Evolutionary conservation across 2,797 vertebrate species (phyloP), one percentile per base, ranked within the genome.

Genomic region (Melanotaenia parkinsoni): DNA sequence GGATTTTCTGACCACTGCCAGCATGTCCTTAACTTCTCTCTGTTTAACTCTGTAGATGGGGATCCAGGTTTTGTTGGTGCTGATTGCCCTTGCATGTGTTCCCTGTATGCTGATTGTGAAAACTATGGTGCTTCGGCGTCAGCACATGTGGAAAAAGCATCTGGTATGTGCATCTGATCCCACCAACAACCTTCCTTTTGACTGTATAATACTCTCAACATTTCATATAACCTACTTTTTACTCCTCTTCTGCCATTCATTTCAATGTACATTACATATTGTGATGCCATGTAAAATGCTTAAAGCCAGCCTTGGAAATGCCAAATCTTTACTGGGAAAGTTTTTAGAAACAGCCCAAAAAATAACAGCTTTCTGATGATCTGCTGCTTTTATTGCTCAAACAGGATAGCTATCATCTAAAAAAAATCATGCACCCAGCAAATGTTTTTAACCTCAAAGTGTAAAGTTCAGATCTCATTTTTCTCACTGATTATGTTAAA

Each of bases 81-180:
- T 99, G 77, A 95, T 98, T 43, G 98, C 98, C 0, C 89, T 99
- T 72, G 95, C 98, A 74, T 99, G 98, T 84, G 96, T 99, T 58
- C 98, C 98, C 0, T 98, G 97, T 95, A 99, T 99, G 97, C 95
- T 99, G 88, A 85, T 98, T 65, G 95, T 97, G 87, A 99, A 99
- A 91, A 98, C 98, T 47, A 79, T 99, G 92, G 92, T 99, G 88
- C 96, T 99, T 81, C 97, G 97, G 59, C 96, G 93, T 72, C 98
- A 99, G 76, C 95, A 99, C 85, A 88, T 99, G 69, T 95, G 96
- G 94, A 98, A 95, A 90, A 97, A 92, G 82, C 96, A 98, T 86
- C 91, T 99, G 96, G 98, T 99, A 95, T 95, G 98, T 96, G 74
- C 37, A 50, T 67, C 77, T 67, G 72, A 76, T 62, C 76, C 77